These are phyloP conservation scores for Caerostris extrusa DNA, from an alignment of 1,140 invertebrate species.

Conservation along the genomic window DNA sequence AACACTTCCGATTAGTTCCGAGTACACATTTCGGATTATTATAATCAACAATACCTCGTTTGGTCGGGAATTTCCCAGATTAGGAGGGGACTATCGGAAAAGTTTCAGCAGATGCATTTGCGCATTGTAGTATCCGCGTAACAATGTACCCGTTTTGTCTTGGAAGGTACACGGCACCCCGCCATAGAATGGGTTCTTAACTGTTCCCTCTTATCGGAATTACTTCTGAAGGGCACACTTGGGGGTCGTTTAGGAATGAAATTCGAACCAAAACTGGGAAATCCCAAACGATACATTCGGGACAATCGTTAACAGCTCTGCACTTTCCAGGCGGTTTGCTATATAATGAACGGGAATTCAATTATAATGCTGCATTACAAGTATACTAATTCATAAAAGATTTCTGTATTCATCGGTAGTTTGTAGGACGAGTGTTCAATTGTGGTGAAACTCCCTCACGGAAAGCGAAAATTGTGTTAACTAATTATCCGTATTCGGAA, in stretches of 20 bases:
- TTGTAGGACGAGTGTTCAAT: not conserved
- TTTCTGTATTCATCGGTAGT: not conserved
- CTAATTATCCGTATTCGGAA: too few relatives aligned
- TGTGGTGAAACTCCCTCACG: too few relatives aligned
- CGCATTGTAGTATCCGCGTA: too few relatives aligned
- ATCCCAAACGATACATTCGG: conserved; percentile 4
- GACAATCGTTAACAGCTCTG: not conserved
- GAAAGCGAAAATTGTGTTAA: too few relatives aligned
- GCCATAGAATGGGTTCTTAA: not conserved
- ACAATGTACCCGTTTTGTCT: conserved; percentile 18
- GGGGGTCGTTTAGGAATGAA: conserved; percentile 11
- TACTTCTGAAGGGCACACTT: not conserved
- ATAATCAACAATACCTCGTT: not conserved
- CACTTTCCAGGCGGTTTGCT: not conserved
- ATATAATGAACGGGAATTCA: not conserved
- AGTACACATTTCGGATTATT: not conserved
- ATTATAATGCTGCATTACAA: not conserved
- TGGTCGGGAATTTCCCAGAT: not conserved
- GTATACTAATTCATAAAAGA: not conserved
- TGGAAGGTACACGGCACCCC: not conserved
- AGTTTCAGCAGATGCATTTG: not conserved
- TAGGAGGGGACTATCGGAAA: conserved; percentile 18
- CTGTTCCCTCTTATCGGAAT: conserved; percentile 2
- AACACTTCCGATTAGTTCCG: not conserved
- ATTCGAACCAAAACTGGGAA: not conserved